Conservation (phyloP, 2,888 invertebrate genomes). For the Agonopterix arenella region DNA sequence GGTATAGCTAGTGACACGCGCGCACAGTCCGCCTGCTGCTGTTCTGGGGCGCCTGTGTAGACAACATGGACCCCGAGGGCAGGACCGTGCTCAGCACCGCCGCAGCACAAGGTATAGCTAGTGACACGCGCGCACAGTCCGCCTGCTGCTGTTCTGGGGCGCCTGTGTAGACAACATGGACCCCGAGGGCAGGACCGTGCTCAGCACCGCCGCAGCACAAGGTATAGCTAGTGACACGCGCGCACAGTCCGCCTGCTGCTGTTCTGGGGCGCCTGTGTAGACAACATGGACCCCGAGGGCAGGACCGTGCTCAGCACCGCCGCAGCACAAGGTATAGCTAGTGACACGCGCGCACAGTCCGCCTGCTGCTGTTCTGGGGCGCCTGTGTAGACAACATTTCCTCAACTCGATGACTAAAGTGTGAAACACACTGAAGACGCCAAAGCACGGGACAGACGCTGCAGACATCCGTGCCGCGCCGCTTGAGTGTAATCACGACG, state of each 20-base stretch:
- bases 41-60: conserved; percentile 97
- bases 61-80: conserved; percentile 95
- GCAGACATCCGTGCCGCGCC: too few relatives aligned
- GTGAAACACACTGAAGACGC: too few relatives aligned
- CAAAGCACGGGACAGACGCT: neutral
- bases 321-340: conserved; percentile 85
- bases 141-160: conserved; percentile 94
- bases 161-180: conserved; percentile 97
- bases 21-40: conserved; percentile 89
- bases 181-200: conserved; percentile 93
- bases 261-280: conserved; percentile 97
- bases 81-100: conserved; percentile 92
- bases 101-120: conserved; percentile 85
- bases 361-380: conserved; percentile 94
- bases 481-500: too few relatives aligned
- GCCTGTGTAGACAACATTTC: conserved; percentile 97
- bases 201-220: conserved; percentile 90
- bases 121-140: conserved; percentile 91
- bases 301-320: conserved; percentile 92
- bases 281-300: conserved; percentile 95
- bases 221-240: conserved; percentile 87
- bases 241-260: conserved; percentile 89
- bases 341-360: conserved; percentile 91
- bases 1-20: conserved; percentile 87
- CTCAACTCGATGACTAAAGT: too few relatives aligned